Conservation (phyloP, 2,888 invertebrate species). For the Coecobrya sp. region DNA sequence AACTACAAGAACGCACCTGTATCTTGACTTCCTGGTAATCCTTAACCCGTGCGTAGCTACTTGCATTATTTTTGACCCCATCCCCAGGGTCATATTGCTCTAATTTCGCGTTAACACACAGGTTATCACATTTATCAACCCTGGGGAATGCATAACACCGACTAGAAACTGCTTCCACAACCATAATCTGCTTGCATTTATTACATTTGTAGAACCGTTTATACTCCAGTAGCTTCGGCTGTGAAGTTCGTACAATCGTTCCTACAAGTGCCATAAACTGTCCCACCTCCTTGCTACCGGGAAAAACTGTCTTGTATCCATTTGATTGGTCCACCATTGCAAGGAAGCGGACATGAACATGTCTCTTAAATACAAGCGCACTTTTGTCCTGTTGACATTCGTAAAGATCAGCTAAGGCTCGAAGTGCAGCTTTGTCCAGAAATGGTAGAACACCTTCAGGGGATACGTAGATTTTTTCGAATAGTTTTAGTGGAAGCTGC, state of each 20-base stretch:
- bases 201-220: constrained; percentile 92
- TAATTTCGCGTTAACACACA: constrained; percentile 89
- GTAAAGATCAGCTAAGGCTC: constrained; percentile 89
- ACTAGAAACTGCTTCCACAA: constrained; percentile 73
- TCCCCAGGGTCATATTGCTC: constrained; percentile 88
- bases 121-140: constrained; percentile 90
- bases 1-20: no score
- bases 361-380: constrained; percentile 89
- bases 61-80: not conserved
- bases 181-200: constrained; percentile 90
- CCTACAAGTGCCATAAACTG: constrained; percentile 93
- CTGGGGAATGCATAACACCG: constrained; percentile 89
- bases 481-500: not conserved
- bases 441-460: constrained; percentile 90
- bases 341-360: constrained; percentile 91
- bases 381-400: constrained; percentile 87
- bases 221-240: constrained; percentile 93
- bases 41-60: constrained; percentile 89
- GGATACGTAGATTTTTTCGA: constrained; percentile 8
- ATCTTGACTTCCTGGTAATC: constrained; percentile 96
- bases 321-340: constrained; percentile 92
- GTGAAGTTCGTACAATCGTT: constrained; percentile 93
- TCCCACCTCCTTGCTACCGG: constrained; percentile 92
- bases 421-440: constrained; percentile 90
- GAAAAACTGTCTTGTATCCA: constrained; percentile 90